phyloP scores from a whole-genome alignment of 2,888 invertebrate species.

The Melinaea marsaeus region DNA sequence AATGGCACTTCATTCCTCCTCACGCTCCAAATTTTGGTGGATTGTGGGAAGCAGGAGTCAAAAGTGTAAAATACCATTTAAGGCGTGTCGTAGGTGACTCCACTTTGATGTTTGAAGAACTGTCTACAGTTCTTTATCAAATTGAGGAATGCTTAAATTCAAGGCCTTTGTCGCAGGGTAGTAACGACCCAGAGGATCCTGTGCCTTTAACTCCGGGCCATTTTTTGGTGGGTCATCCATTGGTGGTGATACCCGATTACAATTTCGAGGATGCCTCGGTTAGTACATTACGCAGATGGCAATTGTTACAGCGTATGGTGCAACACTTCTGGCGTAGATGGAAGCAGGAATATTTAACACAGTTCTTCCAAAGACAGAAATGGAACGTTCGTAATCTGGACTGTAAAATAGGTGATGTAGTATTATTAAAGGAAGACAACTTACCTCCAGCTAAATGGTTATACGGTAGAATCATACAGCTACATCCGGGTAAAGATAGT shows the following conservation, averaged over 20 bases:
- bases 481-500: conserved; percentile 30
- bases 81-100: conserved; percentile 24
- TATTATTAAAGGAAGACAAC: conserved; percentile 31
- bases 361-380: conserved; percentile 29
- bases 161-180: conserved; percentile 20
- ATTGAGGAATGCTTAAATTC: conserved; percentile 36
- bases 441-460: conserved; percentile 31
- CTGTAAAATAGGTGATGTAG: conserved; percentile 30
- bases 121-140: conserved; percentile 27
- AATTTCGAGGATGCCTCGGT: conserved; percentile 24
- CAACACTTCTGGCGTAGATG: conserved; percentile 33
- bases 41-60: conserved; percentile 29
- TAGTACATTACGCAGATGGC: conserved; percentile 27
- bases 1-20: conserved; percentile 30
- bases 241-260: conserved; percentile 22
- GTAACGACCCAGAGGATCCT: conserved; percentile 19
- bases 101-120: conserved; percentile 31
- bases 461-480: conserved; percentile 27
- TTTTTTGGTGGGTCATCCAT: conserved; percentile 33
- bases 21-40: conserved; percentile 28
- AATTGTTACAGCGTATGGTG: conserved; percentile 29
- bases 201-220: conserved; percentile 31
- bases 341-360: conserved; percentile 29
- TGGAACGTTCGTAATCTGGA: conserved; percentile 24
- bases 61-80: conserved; percentile 26